phyloP scores from a whole-genome alignment of 2,113 vertebrate species.

The Condylura cristata region DNA sequence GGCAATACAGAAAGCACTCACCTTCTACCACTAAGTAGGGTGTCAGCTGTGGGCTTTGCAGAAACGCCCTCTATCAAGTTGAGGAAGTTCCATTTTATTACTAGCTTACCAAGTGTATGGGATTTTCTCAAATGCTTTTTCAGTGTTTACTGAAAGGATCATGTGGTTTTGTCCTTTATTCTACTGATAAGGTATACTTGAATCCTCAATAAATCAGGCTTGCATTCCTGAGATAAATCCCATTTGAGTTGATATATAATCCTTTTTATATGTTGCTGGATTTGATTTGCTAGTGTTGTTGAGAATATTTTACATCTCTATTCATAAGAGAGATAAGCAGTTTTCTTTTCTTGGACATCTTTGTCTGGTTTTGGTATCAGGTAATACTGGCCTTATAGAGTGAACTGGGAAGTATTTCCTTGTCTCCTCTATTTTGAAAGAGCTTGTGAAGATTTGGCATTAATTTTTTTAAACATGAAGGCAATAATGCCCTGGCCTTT shows the following conservation, averaged over 20 bases:
- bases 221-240: not conserved
- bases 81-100: not conserved
- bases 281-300: not conserved
- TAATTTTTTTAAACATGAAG: conserved; percentile 9
- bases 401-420: not conserved
- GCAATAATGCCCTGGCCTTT: not conserved
- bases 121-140: conserved; percentile 1
- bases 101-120: not conserved
- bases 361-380: not conserved
- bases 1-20: not conserved
- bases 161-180: not conserved
- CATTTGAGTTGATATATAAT: not conserved
- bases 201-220: not conserved
- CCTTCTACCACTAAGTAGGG: not conserved
- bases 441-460: not conserved
- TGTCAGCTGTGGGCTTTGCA: not conserved
- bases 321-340: not conserved
- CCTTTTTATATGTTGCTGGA: not conserved
- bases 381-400: not conserved
- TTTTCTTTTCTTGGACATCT: not conserved
- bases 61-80: not conserved
- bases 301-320: not conserved
- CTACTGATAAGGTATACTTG: not conserved
- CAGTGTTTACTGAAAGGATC: not conserved
- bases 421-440: not conserved